phyloP scores from a whole-genome alignment of 1,140 invertebrate genomes.

The Helicoverpa zea region DNA sequence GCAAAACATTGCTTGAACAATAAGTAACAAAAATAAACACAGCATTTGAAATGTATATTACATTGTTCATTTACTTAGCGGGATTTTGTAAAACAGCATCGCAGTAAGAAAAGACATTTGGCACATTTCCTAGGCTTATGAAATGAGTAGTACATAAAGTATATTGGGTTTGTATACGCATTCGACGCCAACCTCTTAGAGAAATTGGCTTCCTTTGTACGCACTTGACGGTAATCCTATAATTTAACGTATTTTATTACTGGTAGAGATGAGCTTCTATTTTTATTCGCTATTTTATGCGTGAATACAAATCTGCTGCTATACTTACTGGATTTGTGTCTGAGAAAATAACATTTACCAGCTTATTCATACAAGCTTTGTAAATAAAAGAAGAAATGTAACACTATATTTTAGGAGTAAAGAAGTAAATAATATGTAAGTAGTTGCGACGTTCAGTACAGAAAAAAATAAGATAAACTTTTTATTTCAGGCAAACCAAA shows the following conservation, averaged over 20 bases:
- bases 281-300: conserved; percentile 14
- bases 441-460: too few relatives aligned
- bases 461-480: too few relatives aligned
- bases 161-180: conserved; percentile 54
- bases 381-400: neutral
- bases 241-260: conserved; percentile 46
- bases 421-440: too few relatives aligned
- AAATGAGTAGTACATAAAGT: conserved; percentile 51
- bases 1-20: conserved; percentile 12
- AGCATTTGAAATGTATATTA: conserved; percentile 38
- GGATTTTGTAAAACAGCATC: conserved; percentile 26
- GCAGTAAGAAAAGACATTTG: conserved; percentile 51
- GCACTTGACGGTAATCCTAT: conserved; percentile 41
- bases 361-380: neutral
- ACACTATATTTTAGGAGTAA: neutral
- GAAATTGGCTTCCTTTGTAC: conserved; percentile 54
- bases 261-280: conserved; percentile 25
- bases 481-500: too few relatives aligned
- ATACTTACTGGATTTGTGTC: conserved; percentile 21
- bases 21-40: conserved; percentile 1
- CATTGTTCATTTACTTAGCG: conserved; percentile 39
- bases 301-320: conserved; percentile 8
- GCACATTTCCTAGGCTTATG: conserved; percentile 54
- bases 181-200: conserved; percentile 56
- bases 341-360: conserved; percentile 5